Evolutionary conservation across 2,113 vertebrate species (phyloP).

Genomic region (Thalassoma bifasciatum): DNA sequence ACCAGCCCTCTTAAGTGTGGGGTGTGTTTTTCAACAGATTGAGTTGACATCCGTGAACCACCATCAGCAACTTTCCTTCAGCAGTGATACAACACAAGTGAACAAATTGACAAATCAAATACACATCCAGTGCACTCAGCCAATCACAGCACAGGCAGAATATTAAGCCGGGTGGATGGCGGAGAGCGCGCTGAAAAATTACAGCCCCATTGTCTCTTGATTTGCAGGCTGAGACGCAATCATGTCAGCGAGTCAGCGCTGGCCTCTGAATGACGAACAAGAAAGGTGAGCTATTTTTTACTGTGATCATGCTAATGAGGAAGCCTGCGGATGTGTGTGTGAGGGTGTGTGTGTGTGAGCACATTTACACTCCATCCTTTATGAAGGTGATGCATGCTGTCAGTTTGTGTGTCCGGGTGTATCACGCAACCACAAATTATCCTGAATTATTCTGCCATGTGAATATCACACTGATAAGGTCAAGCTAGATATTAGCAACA

Average conservation of each 20-base stretch:
- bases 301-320: constrained; percentile 56
- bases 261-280: constrained; percentile 61
- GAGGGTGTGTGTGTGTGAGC: neutral
- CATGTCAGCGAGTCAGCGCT: constrained; percentile 42
- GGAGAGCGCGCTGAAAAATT: constrained; percentile 60
- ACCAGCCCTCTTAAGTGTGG: neutral
- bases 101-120: constrained; percentile 69
- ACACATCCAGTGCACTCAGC: constrained; percentile 48
- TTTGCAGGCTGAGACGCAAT: constrained; percentile 69
- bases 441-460: constrained; percentile 47
- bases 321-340: constrained; percentile 2
- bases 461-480: constrained; percentile 65
- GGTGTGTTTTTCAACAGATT: neutral
- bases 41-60: constrained; percentile 19
- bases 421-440: constrained; percentile 58
- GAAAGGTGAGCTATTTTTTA: constrained; percentile 65
- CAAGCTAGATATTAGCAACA: constrained; percentile 53
- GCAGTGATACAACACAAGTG: constrained; percentile 39
- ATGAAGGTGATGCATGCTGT: constrained; percentile 49
- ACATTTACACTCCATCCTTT: constrained; percentile 33
- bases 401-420: constrained; percentile 31
- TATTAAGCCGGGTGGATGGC: constrained; percentile 49
- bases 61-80: constrained; percentile 24
- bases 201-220: constrained; percentile 67
- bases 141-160: constrained; percentile 57